Percentiles rank a stretch among this genome's conserved stretches.
phyloP scores from a whole-genome alignment of 2,797 vertebrate species.

The Lophotriccus pileatus region DNA sequence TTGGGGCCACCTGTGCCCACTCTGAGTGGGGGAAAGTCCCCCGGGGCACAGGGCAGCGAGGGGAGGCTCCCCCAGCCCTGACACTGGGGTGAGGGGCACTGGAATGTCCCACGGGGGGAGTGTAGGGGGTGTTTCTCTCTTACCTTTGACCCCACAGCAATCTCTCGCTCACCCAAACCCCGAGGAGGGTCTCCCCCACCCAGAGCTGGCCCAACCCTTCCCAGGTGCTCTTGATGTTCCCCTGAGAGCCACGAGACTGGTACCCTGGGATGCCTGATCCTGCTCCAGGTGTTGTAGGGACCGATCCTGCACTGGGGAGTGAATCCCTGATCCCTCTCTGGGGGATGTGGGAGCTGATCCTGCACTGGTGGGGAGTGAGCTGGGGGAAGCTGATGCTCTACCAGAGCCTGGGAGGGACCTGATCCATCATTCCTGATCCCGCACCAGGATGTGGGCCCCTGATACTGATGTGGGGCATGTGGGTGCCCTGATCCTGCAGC shows the following conservation, averaged over 20 bases:
- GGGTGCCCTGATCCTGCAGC: neutral
- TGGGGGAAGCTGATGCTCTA: neutral
- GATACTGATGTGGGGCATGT: neutral
- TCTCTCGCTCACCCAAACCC: neutral
- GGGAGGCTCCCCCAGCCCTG: neutral
- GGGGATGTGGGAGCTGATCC: neutral
- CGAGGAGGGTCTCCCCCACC: neutral
- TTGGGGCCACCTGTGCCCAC: rapidly evolving
- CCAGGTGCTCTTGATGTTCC: neutral
- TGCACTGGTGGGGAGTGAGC: no score
- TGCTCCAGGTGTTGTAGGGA: no score
- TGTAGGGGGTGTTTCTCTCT: rapidly evolving
- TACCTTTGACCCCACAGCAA: rapidly evolving
- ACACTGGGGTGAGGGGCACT: neutral
- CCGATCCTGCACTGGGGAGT: neutral
- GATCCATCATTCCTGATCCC: neutral
- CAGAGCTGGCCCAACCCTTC: no score
- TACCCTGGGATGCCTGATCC: neutral
- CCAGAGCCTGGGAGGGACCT: neutral
- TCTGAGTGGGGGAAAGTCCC: rapidly evolving
- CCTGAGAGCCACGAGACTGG: rapidly evolving
- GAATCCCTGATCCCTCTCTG: rapidly evolving
- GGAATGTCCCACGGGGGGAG: neutral
- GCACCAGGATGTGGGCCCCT: rapidly evolving
- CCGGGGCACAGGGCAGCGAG: rapidly evolving